A percentile compares a stretch with the other conserved stretches of the same genome.
Evolutionary conservation across 1,140 invertebrate species (phyloP).

Genomic region (Vanessa tameamea): DNA sequence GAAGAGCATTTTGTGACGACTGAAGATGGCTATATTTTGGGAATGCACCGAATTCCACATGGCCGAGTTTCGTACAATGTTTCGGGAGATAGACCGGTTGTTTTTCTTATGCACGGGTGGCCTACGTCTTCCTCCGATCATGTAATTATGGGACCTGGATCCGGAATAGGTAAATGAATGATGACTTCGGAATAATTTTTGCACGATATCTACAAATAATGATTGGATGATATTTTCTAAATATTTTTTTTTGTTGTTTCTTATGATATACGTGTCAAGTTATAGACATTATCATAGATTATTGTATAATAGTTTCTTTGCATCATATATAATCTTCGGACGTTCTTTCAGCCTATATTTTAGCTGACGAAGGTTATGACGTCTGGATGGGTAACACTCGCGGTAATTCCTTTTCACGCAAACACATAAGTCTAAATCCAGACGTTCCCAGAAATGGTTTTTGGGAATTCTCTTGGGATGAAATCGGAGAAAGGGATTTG

Average conservation of each 20-base stretch:
- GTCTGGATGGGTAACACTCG: slow-evolving; percentile 88
- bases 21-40: slow-evolving; percentile 83
- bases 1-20: slow-evolving; percentile 82
- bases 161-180: slow-evolving; percentile 69
- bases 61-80: slow-evolving; percentile 61
- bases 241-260: no score
- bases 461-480: slow-evolving; percentile 90
- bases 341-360: slow-evolving; percentile 80
- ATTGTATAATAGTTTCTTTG: no score
- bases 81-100: slow-evolving; percentile 55
- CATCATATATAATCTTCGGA: background rate
- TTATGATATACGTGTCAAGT: no score
- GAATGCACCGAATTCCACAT: slow-evolving; percentile 82
- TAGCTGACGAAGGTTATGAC: slow-evolving; percentile 88
- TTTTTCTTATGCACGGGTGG: slow-evolving; percentile 85
- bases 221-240: no score
- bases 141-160: slow-evolving; percentile 80
- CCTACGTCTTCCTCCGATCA: slow-evolving; percentile 82
- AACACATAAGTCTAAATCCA: slow-evolving; percentile 80
- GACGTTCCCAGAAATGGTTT: slow-evolving; percentile 82
- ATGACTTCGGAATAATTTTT: no score
- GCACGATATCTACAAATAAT: no score
- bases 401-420: slow-evolving; percentile 84
- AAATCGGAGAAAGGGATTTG: slow-evolving; percentile 89
- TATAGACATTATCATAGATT: no score